A percentile compares a stretch with the other conserved stretches of the same genome.
These are phyloP conservation scores for Leptatherina wallacei DNA, from an alignment of 2,797 vertebrate genomes.

Conservation along the genomic window DNA sequence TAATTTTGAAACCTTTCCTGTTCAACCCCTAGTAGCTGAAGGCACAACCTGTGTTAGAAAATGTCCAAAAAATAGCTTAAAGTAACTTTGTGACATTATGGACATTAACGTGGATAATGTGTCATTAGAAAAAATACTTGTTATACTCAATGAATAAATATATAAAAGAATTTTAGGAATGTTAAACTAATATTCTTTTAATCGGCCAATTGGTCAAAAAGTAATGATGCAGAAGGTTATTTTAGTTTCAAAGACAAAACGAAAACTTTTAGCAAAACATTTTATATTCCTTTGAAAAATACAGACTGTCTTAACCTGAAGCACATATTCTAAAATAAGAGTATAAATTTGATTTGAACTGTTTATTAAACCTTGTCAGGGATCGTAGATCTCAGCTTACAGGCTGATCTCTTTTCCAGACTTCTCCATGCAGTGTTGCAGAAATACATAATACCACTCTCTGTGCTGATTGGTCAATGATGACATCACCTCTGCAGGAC, in stretches of 20 bases:
- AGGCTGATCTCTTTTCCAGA: constrained; percentile 43
- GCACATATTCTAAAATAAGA: neutral
- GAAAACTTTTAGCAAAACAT: neutral
- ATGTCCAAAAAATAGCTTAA: no score
- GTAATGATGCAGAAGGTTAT: neutral
- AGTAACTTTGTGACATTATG: neutral
- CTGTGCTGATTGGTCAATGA: constrained; percentile 44
- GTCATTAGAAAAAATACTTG: neutral
- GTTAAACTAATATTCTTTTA: neutral
- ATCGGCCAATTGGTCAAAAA: neutral
- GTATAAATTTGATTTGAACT: neutral
- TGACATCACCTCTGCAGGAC: constrained; percentile 55
- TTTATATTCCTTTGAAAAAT: neutral
- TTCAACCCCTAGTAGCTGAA: neutral
- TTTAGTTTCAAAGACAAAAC: neutral
- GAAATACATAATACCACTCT: constrained; percentile 15
- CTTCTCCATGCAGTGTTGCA: constrained; percentile 11
- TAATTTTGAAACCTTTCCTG: neutral
- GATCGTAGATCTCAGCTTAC: neutral
- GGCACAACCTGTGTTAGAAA: neutral
- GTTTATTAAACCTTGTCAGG: neutral
- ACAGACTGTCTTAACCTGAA: neutral
- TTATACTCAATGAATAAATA: neutral
- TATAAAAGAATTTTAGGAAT: neutral
- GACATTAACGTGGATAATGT: neutral